Evolutionary conservation across 2,888 invertebrate genomes (phyloP).

Genomic region (Hyposoter didymator): DNA sequence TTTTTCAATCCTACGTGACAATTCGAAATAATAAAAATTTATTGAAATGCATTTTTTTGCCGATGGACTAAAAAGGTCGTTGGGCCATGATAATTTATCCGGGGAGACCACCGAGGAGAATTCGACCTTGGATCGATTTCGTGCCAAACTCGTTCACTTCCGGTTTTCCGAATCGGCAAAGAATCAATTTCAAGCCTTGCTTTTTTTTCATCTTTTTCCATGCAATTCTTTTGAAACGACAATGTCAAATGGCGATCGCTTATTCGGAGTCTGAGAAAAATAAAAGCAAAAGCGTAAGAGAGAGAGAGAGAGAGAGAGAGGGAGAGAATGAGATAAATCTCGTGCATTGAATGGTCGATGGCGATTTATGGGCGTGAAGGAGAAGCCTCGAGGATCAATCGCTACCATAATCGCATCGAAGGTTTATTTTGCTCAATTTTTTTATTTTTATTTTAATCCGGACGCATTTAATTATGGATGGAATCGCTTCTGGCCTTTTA

Average conservation of each 20-base stretch:
- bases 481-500: slow-evolving; percentile 62
- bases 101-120: slow-evolving; percentile 11
- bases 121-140: slow-evolving; percentile 57
- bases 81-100: neutral
- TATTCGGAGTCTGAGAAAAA: neutral
- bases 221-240: slow-evolving; percentile 29
- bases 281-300: slow-evolving; percentile 5
- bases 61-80: slow-evolving; percentile 31
- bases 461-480: slow-evolving; percentile 63
- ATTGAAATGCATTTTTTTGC: neutral
- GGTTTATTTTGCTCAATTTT: slow-evolving; percentile 45
- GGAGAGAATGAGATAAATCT: slow-evolving; percentile 35
- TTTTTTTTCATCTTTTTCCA: slow-evolving; percentile 2
- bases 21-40: neutral
- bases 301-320: neutral
- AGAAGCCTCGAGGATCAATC: slow-evolving; percentile 61
- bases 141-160: slow-evolving; percentile 62
- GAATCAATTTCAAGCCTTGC: slow-evolving; percentile 56
- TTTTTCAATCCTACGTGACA: neutral
- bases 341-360: slow-evolving; percentile 52
- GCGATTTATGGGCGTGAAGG: slow-evolving; percentile 63
- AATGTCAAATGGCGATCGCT: slow-evolving; percentile 36
- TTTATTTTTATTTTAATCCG: slow-evolving; percentile 39
- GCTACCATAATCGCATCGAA: slow-evolving; percentile 61
- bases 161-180: slow-evolving; percentile 63